These are phyloP conservation scores for Dysmachus trigonus DNA, from an alignment of 2,888 invertebrate genomes.

Conservation along the genomic window DNA sequence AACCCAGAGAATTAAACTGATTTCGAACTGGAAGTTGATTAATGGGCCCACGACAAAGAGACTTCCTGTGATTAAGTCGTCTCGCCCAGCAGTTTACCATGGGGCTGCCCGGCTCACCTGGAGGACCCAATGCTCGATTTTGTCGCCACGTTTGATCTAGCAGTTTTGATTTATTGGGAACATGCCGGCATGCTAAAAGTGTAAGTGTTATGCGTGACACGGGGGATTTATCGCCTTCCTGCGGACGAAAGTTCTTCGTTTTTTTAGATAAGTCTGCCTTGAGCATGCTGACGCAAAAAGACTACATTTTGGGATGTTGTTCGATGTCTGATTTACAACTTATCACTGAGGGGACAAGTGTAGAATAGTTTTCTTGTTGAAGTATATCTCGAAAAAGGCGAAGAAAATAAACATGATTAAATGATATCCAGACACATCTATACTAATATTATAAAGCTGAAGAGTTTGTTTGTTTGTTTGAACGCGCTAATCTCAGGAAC, in stretches of 20 bases:
- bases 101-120: neutral
- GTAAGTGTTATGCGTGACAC: neutral
- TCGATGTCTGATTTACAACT: neutral
- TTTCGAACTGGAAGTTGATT: neutral
- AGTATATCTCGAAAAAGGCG: too few species aligned
- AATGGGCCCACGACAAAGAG: neutral
- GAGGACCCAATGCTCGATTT: neutral
- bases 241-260: neutral
- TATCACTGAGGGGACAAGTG: neutral
- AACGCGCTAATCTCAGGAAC: too few species aligned
- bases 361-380: neutral
- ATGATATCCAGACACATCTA: too few species aligned
- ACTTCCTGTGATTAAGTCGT: neutral
- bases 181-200: neutral
- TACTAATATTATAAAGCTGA: too few species aligned
- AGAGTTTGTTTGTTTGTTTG: too few species aligned
- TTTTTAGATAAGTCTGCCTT: neutral
- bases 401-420: too few species aligned
- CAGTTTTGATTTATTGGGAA: neutral
- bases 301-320: neutral
- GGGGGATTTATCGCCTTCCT: neutral
- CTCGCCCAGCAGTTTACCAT: neutral
- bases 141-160: neutral
- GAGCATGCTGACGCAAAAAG: neutral
- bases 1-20: conserved; percentile 11